Base-by-base conservation (phyloP, 2,113 vertebrate species). In the Eptesicus fuscus region DNA sequence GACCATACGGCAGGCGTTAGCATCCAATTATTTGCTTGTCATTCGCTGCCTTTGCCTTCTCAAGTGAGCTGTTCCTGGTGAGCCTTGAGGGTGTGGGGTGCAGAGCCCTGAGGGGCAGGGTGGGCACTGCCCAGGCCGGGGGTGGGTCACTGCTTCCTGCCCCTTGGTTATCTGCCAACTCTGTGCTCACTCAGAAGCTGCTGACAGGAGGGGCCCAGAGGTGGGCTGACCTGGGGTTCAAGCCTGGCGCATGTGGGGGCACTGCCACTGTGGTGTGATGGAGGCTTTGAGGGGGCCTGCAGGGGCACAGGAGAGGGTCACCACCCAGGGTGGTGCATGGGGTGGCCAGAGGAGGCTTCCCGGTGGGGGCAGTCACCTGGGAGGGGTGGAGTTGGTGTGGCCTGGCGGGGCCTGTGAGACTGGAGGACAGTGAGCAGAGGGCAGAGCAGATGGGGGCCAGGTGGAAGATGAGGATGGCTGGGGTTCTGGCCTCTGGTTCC, bases 1-100 rank as follows among this genome's bases (percentile, higher is more conserved):
- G 56, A 67, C 63, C 28, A 2, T 0, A 11, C 0, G 16, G 32
- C 16, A 5, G 16, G 40, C 1, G 0, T 40, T 7, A 1, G 0
- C 1, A 7, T 2, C 14, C 4, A 1, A 3, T 12, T 12, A 10
- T 17, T 0, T 80, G 37, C 25, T 2, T 9, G 86, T 12, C 23
- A 16, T 4, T 2, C 7, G 32, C 7, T 20, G 11, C 14, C 63
- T 11, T 61, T 10, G 32, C 32, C 47, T 7, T 56, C 22, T n/a
- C 1, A 4, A 71, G 42, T 7, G 23, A 49, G 9, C 3, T 42
- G 67, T 61, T n/a, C 28, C 30, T 7, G 51, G 28, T 18, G 18
- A 49, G 76, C 32, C 32, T 12, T 0, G 2, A 0, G 5, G 83
- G 53, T 1, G 3, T 7, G 2, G 23, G 35, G 30, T 12, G 7